Base-by-base conservation (phyloP, 1,140 invertebrate species). In the Monomorium pharaonis region DNA sequence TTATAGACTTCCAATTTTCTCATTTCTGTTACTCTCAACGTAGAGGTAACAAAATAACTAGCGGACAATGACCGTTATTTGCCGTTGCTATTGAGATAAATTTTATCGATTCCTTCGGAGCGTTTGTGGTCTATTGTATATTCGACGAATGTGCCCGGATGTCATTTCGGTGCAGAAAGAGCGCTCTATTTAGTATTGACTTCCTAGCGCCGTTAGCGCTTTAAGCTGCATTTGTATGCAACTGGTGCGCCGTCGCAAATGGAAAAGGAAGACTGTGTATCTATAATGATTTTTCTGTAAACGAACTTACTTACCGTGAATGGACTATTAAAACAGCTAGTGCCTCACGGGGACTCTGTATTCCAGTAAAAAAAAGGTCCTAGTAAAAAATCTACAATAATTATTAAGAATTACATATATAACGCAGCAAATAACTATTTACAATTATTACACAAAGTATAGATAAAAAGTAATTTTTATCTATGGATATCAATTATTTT, bases 181-280 rank as follows among this genome's bases (percentile, higher is more conserved):
- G 47, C 21, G 21, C 9, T 16, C 18, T 10, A 44, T 14, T 1
- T 67, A 7, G 14, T 21, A 10, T 9, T 37, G 9, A 54, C 33
- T 75, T 74, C 7, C 3, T 75, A 16, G 1, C 12, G 4, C 42
- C 42, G 44, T 54, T 80, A 51, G 14, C 14, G 21, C 18, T 80
- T 54, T 69, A 42, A 33, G n/a, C 18, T 69, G 21, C 47, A 80
- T 80, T 80, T 37, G 49, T 33, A 80, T 56, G 47, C 76, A 56
- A 14, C 4, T 49, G 14, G 18, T 5, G 10, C 14, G 16, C 2
- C 5, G 5, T 18, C 10, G 16, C 9, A 76, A 76, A 76, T 62
- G 2, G 12, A 44, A 42, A 62, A 76, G 37, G 33, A 62, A 44
- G 4, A 62, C 24, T 42, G 24, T 14, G 16, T 62, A 44, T 18